Base-by-base conservation (phyloP, 1,140 invertebrate genomes). In the Dendroctonus ponderosae region DNA sequence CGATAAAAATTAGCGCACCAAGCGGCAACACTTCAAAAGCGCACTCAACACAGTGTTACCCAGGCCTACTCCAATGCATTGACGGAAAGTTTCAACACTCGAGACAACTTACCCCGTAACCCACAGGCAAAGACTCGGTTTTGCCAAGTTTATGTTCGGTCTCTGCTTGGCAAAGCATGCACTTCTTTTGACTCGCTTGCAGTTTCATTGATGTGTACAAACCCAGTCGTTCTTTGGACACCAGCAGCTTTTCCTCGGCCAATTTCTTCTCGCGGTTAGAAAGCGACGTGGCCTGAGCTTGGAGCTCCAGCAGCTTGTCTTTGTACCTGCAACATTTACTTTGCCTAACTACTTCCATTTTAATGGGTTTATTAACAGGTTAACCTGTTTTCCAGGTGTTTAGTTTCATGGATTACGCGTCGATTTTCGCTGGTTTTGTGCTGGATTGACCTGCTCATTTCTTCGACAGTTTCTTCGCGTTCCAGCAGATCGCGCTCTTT, bases 401-500 rank as follows among this genome's bases (percentile, higher is more conserved):
- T 69, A 5, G 69, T 61, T 40, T 66, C 60, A 3, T 59, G 14
- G 2, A 61, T 57, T 6, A 68, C 12, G 52, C 66, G 54, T 51
- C 61, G 62, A 40, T 70, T 62, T 12, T 69, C 59, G 40, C 64
- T 57, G 26, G 60, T 63, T 43, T 48, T 58, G 5, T 68, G 61
- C n/a, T 69, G 57, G n/a, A 62, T 51, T 12, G 11, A 62, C 57
- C 46, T 74, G 37, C 67, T 69, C 42, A 72, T 74, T 56, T 78
- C 56, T 14, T 74, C 73, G 1, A 82, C 41, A 1, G 71, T 70
- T 46, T 77, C 76, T 58, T 83, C 80, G 37, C 73, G 75, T 49
- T 82, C 80, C 9, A 74, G 11, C 0, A 82, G 65, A 5, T 66
- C 66, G 5, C 80, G 73, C 58, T 81, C 82, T 26, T 66, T 67